Base-by-base conservation (phyloP, 1,140 invertebrate species). In the Bombus difficillimus region DNA sequence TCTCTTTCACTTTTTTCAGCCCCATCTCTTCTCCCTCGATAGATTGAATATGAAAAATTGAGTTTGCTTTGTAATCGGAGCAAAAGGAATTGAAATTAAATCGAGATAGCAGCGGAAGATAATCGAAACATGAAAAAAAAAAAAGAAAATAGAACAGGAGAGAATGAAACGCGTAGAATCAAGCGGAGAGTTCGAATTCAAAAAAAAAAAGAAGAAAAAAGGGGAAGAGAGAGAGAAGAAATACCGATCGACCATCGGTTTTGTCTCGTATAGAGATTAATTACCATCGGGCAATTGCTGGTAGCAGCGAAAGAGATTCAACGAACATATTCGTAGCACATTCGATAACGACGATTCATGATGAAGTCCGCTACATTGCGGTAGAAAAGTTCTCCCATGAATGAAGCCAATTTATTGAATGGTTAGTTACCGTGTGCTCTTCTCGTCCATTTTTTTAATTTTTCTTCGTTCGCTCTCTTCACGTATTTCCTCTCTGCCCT, bases 381-480 rank as follows among this genome's bases (percentile, higher is more conserved):
- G 91, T 88, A 82, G 88, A 87, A 89, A 89, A 90, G 86, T 83
- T 81, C 78, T 88, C 79, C 92, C 91, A 91, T 91, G 92, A 91
- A 92, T 92, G 90, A 91, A 91, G 91, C 92, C 91, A 92, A 92
- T 93, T 93, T 93, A 92, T 89, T 81, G 91, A 90, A 92, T 89
- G 91, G 89, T 79, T 89, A 90, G 86, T 91, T 84, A 86, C 73
- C 89, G 76, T 87, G 85, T 88, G 86, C 53, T n/a, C 53, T 28
- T 39, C 62, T 66, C 62, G 12, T 41, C 41, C 41, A 25, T 62
- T 34, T 34, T 64, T 64, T n/a, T 22, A 71, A 59, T 81, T 72
- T 62, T 41, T 8, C 39, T n/a, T 25, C 25, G 28, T 22, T 25
- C n/a, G 28, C 62, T 64, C n/a, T 10, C 9, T 6, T 34, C 41